Base-by-base conservation (phyloP, 2,888 invertebrate genomes). In the Venustoraphidia nigricollis region DNA sequence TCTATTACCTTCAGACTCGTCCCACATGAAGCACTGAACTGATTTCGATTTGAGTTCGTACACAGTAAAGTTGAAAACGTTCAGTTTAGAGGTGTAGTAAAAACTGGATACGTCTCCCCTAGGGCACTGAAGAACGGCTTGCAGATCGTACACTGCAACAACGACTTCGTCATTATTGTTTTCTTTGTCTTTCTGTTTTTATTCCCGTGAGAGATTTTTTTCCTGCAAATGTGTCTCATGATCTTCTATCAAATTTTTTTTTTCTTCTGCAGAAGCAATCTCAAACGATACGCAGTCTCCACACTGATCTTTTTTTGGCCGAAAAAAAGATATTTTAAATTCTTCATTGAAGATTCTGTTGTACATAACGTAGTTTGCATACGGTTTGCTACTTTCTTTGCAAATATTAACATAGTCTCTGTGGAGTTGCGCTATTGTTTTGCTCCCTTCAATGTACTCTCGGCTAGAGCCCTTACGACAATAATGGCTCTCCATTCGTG, bases 51-150 rank as follows among this genome's bases (percentile, higher is more conserved):
- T 48, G 9, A 40, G n/a, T n/a, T n/a, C n/a, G 17, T 17, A 50
- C 13, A 50, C 44, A n/a, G 50, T 59, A 10, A 58, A 50, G 46
- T 60, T 58, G n/a, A n/a, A n/a, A n/a, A n/a, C n/a, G n/a, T n/a
- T n/a, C n/a, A n/a, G n/a, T n/a, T n/a, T n/a, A n/a, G n/a, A n/a
- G n/a, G n/a, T n/a, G n/a, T n/a, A n/a, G n/a, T n/a, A n/a, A n/a
- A n/a, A n/a, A n/a, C n/a, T n/a, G 5, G 58, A 58, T 8, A 53
- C 49, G 27, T 59, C 56, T 27, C 58, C 58, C 53, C 56, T 58
- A 1, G 60, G 58, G 38, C 58, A 58, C 46, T 59, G 58, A 13
- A 60, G 55, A 6, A 59, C 58, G 10, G 60, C 58, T 47, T 59
- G 57, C 5, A 61, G 53, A 46, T 60, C 59, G 50, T 56, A 61